A percentile compares a stretch with the other conserved stretches of the same genome.
Evolutionary conservation across 2,888 invertebrate genomes (phyloP).

Genomic region (Bembecia ichneumoniformis): DNA sequence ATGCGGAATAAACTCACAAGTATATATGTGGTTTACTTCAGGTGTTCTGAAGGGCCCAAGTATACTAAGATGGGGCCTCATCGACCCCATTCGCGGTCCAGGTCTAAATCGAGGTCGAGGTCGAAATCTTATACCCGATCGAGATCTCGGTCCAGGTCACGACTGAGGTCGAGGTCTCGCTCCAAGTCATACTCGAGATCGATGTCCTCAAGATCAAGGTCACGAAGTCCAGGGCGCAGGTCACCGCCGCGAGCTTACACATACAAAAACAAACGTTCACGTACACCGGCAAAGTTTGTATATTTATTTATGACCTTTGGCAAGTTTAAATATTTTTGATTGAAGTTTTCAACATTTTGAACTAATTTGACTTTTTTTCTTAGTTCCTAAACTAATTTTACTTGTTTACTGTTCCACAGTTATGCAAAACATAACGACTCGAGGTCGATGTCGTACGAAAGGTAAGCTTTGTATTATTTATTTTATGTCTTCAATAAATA

Average conservation of each 20-base stretch:
- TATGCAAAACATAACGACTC: constrained; percentile 56
- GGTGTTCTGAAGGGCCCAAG: neutral
- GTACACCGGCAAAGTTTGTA: constrained; percentile 58
- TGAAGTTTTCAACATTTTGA: too few species aligned
- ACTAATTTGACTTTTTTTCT: too few species aligned
- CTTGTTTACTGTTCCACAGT: constrained; percentile 29
- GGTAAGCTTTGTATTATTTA: constrained; percentile 44
- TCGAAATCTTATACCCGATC: constrained; percentile 10
- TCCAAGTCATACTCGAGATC: constrained; percentile 26
- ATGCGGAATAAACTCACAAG: too few species aligned
- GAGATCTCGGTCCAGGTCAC: constrained; percentile 15
- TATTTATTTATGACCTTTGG: constrained; percentile 9
- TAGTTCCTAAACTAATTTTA: neutral
- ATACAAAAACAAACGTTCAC: constrained; percentile 41
- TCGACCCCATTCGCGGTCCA: constrained; percentile 29
- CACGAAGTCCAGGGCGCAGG: constrained; percentile 45
- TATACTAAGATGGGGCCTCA: constrained; percentile 39
- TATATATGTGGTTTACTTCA: constrained; percentile 2
- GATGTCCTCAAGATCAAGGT: constrained; percentile 33
- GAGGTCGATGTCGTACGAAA: constrained; percentile 55
- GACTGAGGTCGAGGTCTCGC: constrained; percentile 19
- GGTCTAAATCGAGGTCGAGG: constrained; percentile 12
- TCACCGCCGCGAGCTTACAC: constrained; percentile 23
- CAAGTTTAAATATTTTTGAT: neutral
- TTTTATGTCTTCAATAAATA: neutral